Base-by-base conservation (phyloP, 2,797 vertebrate genomes). In the Sylvilagus floridanus region DNA sequence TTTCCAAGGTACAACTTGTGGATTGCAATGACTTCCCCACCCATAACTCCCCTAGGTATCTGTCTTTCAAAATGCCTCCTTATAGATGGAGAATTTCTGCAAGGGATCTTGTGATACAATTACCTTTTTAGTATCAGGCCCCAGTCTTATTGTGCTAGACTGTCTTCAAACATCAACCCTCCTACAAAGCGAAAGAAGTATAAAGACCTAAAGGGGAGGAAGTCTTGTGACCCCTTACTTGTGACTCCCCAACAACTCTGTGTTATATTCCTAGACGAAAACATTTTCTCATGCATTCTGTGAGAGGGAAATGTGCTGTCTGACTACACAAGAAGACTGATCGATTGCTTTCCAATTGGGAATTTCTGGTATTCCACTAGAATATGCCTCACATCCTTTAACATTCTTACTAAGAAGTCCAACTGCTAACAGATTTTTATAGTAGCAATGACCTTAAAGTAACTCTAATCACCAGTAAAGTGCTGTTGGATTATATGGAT, bases 281-380 rank as follows among this genome's bases (percentile, higher is more conserved):
- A 88, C 32, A 66, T 54, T 73, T 82, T n/a, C 66, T 50, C 68
- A 35, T 9, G n/a, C 10, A 50, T 75, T 69, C 73, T 35, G 21
- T 19, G 47, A 89, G n/a, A 89, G 52, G 30, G 78, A 84, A 91
- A n/a, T 10, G 37, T 8, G 26, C 24, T 86, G 50, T 32, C 71
- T 12, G n/a, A 30, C 7, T 2, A 7, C 28, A 52, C 0, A 71
- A 69, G 26, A 68, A 62, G 11, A 90, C 16, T 12, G 57, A 84
- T 19, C 30, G 57, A 47, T 22, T 84, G 57, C 86, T 11, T 65
- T 85, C 54, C 73, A 86, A 10, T 0, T 7, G 10, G 63, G 37
- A 77, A 65, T 60, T 93, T 83, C 69, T 71, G 30, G 17, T 84
- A 96, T 91, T 81, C 71, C 42, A 88, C 12, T 32, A 32, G 37